Evolutionary conservation across 1,140 invertebrate genomes (phyloP).

Genomic region (Whitmania pigra): DNA sequence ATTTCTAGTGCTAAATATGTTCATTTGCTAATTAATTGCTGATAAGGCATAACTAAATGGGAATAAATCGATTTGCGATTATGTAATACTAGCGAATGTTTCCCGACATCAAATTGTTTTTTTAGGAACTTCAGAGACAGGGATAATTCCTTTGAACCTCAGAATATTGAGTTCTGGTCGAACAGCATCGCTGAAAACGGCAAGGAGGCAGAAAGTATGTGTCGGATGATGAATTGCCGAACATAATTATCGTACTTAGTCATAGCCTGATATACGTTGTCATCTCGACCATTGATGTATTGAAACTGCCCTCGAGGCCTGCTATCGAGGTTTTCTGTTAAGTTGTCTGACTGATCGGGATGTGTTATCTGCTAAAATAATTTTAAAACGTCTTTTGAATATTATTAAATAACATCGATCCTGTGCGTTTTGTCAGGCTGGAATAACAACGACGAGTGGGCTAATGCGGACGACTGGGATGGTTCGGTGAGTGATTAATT

Average conservation of each 20-base stretch:
- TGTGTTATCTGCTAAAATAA: no score
- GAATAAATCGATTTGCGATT: not conserved
- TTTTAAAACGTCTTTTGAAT: no score
- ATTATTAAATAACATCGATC: not conserved
- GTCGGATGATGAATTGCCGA: not conserved
- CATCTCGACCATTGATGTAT: no score
- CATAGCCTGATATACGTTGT: no score
- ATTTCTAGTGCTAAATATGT: no score
- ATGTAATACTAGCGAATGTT: no score
- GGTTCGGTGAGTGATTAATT: slow-evolving; percentile 49
- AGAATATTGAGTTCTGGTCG: slow-evolving; percentile 52
- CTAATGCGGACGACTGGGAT: slow-evolving; percentile 72
- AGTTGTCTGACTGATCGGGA: no score
- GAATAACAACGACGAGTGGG: slow-evolving; percentile 66
- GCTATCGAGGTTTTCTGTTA: no score
- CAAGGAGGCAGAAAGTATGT: not conserved
- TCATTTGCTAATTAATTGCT: not conserved
- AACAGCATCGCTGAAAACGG: slow-evolving; percentile 45
- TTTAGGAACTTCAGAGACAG: slow-evolving; percentile 1
- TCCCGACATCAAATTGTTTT: not conserved
- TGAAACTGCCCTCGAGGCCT: no score
- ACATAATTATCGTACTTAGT: no score
- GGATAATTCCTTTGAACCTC: not conserved
- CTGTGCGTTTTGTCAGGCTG: slow-evolving; percentile 30
- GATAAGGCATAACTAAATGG: not conserved